Evolutionary conservation across 1,140 invertebrate species (phyloP).

Genomic region (Drosophila parvula): DNA sequence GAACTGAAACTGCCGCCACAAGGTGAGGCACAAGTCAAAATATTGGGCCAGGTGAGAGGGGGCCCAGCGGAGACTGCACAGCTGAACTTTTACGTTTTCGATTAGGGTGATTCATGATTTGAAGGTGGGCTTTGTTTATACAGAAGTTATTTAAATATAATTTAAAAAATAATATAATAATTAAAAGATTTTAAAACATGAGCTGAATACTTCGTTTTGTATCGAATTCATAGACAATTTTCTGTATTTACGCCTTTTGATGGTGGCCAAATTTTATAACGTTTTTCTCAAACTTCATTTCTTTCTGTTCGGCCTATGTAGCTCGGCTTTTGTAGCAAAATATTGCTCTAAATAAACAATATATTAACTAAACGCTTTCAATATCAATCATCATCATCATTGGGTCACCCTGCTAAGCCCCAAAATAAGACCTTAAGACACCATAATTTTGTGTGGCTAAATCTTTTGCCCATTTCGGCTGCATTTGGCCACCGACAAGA

Average conservation of each 20-base stretch:
- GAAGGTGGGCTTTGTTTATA: too few species aligned
- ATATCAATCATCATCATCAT: slow-evolving; percentile 13
- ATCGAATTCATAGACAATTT: not conserved
- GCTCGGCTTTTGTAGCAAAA: not conserved
- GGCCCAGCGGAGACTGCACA: not conserved
- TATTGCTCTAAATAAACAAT: not conserved
- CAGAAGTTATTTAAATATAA: not conserved
- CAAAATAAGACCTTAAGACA: slow-evolving; percentile 14
- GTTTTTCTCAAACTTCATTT: not conserved
- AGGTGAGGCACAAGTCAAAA: slow-evolving; percentile 40
- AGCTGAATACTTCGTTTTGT: too few species aligned
- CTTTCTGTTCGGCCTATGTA: too few species aligned
- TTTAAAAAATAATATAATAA: not conserved
- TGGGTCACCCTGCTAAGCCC: slow-evolving; percentile 38
- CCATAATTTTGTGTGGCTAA: slow-evolving; percentile 20
- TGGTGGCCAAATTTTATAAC: rapidly evolving
- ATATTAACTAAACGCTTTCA: not conserved
- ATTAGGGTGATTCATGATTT: slow-evolving; percentile 39
- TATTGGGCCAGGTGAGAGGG: slow-evolving; percentile 31
- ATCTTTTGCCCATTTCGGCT: slow-evolving; percentile 57
- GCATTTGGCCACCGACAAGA: slow-evolving; percentile 19
- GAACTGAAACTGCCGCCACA: slow-evolving; percentile 16
- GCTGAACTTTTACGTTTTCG: not conserved
- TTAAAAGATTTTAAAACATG: too few species aligned
- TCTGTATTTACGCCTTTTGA: not conserved